Evolutionary conservation across 1,140 invertebrate species (phyloP).

Genomic region (Elymnias hypermnestra): DNA sequence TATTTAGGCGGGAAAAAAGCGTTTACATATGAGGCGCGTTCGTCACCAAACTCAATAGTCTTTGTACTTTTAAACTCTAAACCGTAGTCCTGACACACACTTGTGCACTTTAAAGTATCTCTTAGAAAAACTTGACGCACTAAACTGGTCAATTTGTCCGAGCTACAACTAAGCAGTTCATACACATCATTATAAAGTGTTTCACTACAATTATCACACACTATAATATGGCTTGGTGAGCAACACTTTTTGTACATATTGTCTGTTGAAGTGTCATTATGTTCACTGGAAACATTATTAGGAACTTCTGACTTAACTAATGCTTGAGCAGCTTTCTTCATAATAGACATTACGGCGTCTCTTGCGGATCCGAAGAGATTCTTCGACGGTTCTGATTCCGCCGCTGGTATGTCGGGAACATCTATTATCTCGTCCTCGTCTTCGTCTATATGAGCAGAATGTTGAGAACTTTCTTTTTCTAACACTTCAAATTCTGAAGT

Average conservation of each 20-base stretch:
- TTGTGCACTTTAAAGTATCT: constrained; percentile 75
- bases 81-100: constrained; percentile 77
- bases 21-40: constrained; percentile 74
- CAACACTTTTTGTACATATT: constrained; percentile 75
- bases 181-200: constrained; percentile 79
- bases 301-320: constrained; percentile 83
- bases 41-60: constrained; percentile 60
- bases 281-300: constrained; percentile 67
- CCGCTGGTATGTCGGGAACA: constrained; percentile 54
- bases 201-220: constrained; percentile 84
- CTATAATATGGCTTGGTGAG: constrained; percentile 82
- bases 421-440: constrained; percentile 80
- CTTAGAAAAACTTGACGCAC: constrained; percentile 75
- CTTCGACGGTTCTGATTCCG: constrained; percentile 69
- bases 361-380: constrained; percentile 90
- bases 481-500: constrained; percentile 93
- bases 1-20: constrained; percentile 81
- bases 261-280: constrained; percentile 57
- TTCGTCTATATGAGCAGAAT: constrained; percentile 77
- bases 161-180: constrained; percentile 81
- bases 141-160: constrained; percentile 75
- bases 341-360: constrained; percentile 90
- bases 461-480: constrained; percentile 84
- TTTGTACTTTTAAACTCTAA: constrained; percentile 77
- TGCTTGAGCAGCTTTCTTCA: constrained; percentile 91